These are phyloP conservation scores for Protonemura montana DNA, from an alignment of 2,888 invertebrate genomes.

Conservation along the genomic window DNA sequence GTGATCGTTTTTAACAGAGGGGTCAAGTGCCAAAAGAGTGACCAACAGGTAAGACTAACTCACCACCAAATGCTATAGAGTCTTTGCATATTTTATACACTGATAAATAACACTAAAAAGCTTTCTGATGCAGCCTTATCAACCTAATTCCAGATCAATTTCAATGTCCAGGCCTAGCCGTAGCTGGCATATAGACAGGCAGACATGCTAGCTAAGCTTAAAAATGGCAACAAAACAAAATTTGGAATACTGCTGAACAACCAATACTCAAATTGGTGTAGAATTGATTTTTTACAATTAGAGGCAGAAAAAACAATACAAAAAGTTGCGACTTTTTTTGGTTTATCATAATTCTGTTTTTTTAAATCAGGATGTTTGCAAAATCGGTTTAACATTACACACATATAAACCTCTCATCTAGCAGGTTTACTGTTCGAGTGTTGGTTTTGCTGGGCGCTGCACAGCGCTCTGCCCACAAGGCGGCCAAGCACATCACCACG, in stretches of 20 bases:
- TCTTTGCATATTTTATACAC: neutral
- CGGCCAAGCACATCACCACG: too few species aligned
- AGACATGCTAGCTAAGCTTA: neutral
- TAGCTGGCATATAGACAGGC: neutral
- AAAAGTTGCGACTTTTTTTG: too few species aligned
- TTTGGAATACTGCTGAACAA: neutral
- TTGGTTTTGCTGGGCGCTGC: neutral
- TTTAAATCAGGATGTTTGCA: too few species aligned
- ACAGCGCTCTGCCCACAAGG: neutral
- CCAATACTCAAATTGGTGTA: neutral
- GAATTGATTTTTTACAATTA: neutral
- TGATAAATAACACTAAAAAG: neutral
- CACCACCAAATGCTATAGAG: neutral
- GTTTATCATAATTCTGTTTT: too few species aligned
- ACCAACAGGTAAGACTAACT: neutral
- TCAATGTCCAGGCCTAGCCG: neutral
- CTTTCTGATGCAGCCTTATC: neutral
- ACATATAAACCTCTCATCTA: neutral
- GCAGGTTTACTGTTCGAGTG: neutral
- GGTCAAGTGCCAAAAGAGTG: neutral
- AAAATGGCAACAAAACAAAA: neutral
- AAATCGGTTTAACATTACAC: neutral
- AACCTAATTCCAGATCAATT: neutral
- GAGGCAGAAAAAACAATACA: too few species aligned
- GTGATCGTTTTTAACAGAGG: neutral